A percentile compares a stretch with the other conserved stretches of the same genome.
Conservation (phyloP, 1,140 invertebrate genomes). For the Mya arenaria region DNA sequence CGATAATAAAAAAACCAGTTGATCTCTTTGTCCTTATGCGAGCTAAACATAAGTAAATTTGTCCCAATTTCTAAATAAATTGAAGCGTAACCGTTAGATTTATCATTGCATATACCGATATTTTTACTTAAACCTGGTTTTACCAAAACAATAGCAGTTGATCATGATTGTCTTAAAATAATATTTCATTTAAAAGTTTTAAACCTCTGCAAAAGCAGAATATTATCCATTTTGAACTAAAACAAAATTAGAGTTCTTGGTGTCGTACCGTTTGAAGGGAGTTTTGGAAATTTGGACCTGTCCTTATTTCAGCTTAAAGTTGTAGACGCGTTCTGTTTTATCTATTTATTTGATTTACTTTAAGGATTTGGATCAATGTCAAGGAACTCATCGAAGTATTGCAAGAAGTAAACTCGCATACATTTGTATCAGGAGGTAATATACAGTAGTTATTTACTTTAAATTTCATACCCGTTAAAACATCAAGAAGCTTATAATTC, state of each 20-base stretch:
- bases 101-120: too few species aligned
- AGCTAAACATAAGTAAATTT: too few species aligned
- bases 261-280: not conserved
- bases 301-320: not conserved
- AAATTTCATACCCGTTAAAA: not conserved
- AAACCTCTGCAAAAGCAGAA: not conserved
- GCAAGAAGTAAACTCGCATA: not conserved
- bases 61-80: too few species aligned
- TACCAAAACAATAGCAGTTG: too few species aligned
- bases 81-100: too few species aligned
- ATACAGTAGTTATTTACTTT: not conserved
- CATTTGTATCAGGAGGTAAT: conserved; percentile 13
- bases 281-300: not conserved
- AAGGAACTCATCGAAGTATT: not conserved
- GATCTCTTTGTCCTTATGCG: too few species aligned
- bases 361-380: not conserved
- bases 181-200: too few species aligned
- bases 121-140: too few species aligned
- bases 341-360: not conserved
- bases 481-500: not conserved
- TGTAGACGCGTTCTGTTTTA: not conserved
- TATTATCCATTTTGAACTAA: not conserved
- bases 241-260: too few species aligned
- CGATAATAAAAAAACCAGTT: too few species aligned
- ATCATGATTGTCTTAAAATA: too few species aligned